Conservation (phyloP, 2,797 vertebrate genomes). For the Myotis planiceps region DNA sequence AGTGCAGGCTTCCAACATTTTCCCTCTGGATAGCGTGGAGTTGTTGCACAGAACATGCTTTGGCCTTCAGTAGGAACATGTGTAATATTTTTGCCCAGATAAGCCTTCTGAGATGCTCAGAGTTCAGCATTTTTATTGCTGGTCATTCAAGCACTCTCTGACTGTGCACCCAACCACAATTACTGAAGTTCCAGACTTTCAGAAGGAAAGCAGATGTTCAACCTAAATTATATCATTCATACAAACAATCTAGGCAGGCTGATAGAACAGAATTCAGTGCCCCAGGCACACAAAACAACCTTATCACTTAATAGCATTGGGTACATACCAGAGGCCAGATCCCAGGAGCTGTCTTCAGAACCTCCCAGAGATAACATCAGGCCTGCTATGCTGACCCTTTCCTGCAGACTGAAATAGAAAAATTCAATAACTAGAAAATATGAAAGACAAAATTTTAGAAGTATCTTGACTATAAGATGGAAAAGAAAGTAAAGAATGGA, state of each 20-base stretch:
- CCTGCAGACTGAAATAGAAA: background rate
- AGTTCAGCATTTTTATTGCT: background rate
- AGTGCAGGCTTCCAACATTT: background rate
- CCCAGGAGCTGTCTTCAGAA: background rate
- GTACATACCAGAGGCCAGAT: background rate
- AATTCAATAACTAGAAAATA: background rate
- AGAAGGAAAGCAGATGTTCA: slow-evolving; percentile 41
- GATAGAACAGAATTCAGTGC: background rate
- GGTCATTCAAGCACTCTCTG: background rate
- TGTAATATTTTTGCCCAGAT: background rate
- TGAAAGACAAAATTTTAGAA: background rate
- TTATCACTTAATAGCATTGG: background rate
- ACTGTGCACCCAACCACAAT: background rate
- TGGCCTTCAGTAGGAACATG: background rate
- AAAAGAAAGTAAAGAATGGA: background rate
- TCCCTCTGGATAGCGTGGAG: background rate
- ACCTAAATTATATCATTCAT: slow-evolving; percentile 16
- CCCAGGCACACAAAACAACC: background rate
- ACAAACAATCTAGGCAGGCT: background rate
- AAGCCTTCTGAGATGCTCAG: background rate
- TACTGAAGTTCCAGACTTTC: background rate
- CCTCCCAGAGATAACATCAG: background rate
- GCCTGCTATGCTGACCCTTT: background rate
- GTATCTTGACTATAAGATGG: background rate
- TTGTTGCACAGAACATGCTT: background rate